Conservation (phyloP, 2,113 vertebrate species). For the Tichodroma muraria region DNA sequence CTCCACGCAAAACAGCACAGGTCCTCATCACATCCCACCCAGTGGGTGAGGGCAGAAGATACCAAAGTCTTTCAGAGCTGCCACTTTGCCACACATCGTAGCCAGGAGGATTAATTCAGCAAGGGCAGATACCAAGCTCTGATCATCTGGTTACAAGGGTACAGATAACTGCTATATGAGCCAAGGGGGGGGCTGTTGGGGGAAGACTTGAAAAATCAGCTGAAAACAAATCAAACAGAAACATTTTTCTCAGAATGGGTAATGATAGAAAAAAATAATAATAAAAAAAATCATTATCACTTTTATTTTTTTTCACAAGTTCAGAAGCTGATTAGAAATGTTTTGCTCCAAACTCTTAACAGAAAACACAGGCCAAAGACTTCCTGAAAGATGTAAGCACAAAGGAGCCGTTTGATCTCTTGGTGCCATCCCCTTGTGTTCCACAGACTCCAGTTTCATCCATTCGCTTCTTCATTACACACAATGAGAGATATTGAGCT, state of each 20-base stretch:
- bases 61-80: not conserved
- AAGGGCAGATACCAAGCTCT: not conserved
- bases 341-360: not conserved
- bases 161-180: not conserved
- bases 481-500: not conserved
- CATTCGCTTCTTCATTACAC: not conserved
- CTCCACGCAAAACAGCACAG: not conserved
- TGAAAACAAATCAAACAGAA: not conserved
- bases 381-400: not conserved
- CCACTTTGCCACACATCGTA: not conserved
- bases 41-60: not conserved
- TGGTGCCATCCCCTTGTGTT: not conserved
- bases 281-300: too few relatives aligned
- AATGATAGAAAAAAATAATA: not conserved
- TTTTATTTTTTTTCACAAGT: not conserved
- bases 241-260: not conserved
- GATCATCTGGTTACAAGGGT: not conserved
- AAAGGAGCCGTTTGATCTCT: not conserved
- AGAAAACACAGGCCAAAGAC: not conserved
- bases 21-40: not conserved
- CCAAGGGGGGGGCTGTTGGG: too few relatives aligned
- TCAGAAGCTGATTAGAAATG: not conserved
- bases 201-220: not conserved
- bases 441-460: not conserved
- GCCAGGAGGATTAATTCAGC: not conserved